These are phyloP conservation scores for Philereme vetulata DNA, from an alignment of 2,888 invertebrate species.

Conservation along the genomic window DNA sequence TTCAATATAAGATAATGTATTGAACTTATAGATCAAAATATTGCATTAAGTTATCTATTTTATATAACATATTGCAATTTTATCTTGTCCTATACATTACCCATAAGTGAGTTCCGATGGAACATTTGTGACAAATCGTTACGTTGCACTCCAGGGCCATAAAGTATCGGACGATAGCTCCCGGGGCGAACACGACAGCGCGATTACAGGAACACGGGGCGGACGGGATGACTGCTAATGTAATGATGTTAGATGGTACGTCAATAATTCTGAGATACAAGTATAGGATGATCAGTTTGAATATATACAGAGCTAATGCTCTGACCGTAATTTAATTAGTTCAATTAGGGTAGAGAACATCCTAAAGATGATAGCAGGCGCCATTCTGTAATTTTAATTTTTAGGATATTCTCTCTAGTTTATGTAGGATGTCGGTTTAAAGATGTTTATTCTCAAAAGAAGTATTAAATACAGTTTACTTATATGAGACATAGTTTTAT, in stretches of 20 bases:
- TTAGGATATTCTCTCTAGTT: too few species aligned
- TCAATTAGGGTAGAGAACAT: too few species aligned
- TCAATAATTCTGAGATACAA: conserved; percentile 15
- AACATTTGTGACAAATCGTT: conserved; percentile 70
- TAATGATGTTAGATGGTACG: conserved; percentile 32
- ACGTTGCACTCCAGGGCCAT: conserved; percentile 46
- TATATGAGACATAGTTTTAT: too few species aligned
- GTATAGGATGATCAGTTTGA: not conserved
- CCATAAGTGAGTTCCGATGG: conserved; percentile 29
- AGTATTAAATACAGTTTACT: too few species aligned
- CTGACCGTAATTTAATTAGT: too few species aligned
- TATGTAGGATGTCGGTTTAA: too few species aligned
- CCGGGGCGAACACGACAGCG: conserved; percentile 68
- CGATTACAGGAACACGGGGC: conserved; percentile 59
- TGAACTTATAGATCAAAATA: too few species aligned
- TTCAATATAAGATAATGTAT: too few species aligned
- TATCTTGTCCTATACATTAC: conserved; percentile 26
- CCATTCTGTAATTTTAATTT: too few species aligned
- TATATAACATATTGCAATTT: conserved; percentile 25
- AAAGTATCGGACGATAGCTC: conserved; percentile 62
- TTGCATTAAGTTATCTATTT: not conserved
- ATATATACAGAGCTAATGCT: not conserved
- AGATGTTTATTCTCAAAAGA: too few species aligned
- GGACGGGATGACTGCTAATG: conserved; percentile 22
- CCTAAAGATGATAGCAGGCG: too few species aligned